phyloP scores from a whole-genome alignment of 2,797 vertebrate species.

The Chromis chromis region DNA sequence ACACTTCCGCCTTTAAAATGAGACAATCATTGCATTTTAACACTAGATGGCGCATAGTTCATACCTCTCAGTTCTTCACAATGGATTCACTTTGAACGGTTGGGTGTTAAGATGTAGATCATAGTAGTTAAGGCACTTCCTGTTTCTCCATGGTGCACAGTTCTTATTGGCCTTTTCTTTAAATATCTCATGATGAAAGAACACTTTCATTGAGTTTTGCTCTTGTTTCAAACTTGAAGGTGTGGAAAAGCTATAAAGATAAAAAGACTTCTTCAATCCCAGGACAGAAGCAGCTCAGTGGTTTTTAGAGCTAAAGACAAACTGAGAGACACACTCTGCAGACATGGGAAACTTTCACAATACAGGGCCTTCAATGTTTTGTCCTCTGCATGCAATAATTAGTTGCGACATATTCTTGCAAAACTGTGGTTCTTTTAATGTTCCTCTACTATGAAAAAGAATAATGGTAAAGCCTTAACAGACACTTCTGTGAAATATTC shows the following conservation, averaged over 20 bases:
- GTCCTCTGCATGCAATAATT: neutral
- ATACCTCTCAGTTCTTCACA: neutral
- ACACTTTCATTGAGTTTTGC: too few species aligned
- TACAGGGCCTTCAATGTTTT: neutral
- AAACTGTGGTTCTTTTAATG: neutral
- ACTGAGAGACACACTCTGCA: too few species aligned
- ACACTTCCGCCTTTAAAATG: slow-evolving; percentile 49
- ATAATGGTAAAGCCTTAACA: neutral
- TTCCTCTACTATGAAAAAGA: neutral
- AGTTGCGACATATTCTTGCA: neutral
- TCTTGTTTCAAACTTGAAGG: too few species aligned
- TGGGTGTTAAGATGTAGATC: neutral
- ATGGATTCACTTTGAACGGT: neutral
- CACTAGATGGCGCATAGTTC: slow-evolving; percentile 72
- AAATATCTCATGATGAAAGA: too few species aligned
- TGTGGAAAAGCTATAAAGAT: too few species aligned
- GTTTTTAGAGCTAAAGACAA: too few species aligned
- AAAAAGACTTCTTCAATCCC: too few species aligned
- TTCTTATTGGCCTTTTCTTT: too few species aligned
- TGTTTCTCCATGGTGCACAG: too few species aligned
- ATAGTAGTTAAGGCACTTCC: neutral
- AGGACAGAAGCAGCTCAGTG: too few species aligned
- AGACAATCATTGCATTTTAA: slow-evolving; percentile 6
- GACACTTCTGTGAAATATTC: too few species aligned
- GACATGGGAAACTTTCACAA: too few species aligned